A percentile compares a stretch with the other conserved stretches of the same genome.
Conservation (phyloP, 2,797 vertebrate species). For the Gymnothorax reevesii region DNA sequence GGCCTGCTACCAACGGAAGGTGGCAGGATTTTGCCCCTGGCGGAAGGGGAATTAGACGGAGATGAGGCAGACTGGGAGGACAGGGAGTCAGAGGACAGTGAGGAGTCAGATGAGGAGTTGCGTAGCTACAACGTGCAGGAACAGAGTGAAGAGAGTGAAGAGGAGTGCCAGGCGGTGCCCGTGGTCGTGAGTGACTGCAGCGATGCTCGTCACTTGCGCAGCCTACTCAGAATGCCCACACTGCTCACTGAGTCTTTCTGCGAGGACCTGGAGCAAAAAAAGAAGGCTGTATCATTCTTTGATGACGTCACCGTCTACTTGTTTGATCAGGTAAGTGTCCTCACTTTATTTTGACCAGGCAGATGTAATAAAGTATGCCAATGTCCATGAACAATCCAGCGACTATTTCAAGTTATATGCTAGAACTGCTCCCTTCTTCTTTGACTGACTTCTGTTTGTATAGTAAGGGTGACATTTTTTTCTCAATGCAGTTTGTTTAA, state of each 20-base stretch:
- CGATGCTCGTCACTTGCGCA: conserved; percentile 81
- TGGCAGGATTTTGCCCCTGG: conserved; percentile 29
- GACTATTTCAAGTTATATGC: neutral
- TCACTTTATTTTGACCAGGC: neutral
- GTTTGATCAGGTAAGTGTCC: conserved; percentile 88
- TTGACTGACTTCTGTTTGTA: neutral
- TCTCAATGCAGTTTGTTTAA: neutral
- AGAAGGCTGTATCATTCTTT: conserved; percentile 93
- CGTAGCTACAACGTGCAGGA: conserved; percentile 83
- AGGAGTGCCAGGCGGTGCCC: conserved; percentile 78
- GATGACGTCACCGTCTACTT: conserved; percentile 95
- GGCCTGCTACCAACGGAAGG: conserved; percentile 47
- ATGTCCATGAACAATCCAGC: neutral
- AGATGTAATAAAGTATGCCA: neutral
- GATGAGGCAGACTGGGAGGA: conserved; percentile 80
- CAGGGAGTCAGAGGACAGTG: conserved; percentile 87
- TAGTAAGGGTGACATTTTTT: neutral
- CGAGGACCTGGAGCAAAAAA: conserved; percentile 81
- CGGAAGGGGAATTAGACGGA: conserved; percentile 42
- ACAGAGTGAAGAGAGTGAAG: conserved; percentile 85
- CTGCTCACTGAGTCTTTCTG: conserved; percentile 64
- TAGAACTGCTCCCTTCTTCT: neutral
- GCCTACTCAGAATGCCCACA: conserved; percentile 85
- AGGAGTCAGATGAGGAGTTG: conserved; percentile 91
- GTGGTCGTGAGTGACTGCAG: conserved; percentile 89